Evolutionary conservation across 2,888 invertebrate species (phyloP), one percentile per base, ranked within the genome.

Genomic region (Rhagophthalmus giganteus): DNA sequence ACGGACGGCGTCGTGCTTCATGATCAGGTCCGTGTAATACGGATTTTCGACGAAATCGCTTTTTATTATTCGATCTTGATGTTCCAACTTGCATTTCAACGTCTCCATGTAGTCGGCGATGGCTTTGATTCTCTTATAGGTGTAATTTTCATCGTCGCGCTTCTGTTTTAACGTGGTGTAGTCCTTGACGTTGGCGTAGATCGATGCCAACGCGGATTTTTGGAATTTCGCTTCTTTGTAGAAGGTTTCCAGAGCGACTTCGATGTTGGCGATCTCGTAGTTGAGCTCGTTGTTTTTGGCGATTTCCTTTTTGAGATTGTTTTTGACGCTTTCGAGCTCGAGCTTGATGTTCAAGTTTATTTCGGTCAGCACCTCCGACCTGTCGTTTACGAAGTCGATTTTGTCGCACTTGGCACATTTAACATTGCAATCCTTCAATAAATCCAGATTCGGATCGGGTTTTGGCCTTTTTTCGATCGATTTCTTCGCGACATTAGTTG

Each of bases 11-110:
- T 40, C 46, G 4, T 46, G 40, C 12, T 37, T 41, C 12, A 42
- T 42, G 16, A 41, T 41, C 12, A 52, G 27, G 14, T 52, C 52
- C 1, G 46, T 32, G 10, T 20, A 35, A 15, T 52, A 52, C 0
- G 52, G 52, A 42, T 52, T 52, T 15, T 52, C 52, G 2, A 33
- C 12, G 27, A 52, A 52, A 26, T 47, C 47, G 9, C 47, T 40
- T 32, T 46, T 46, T 14, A 52, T 52, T 3, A 52, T 37, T 13
- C 26, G 28, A 15, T 52, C 52, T 33, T 52, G 52, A 20, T 52
- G 41, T 24, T 46, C 35, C 2, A 52, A 32, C 28, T 46, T 52
- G n/a, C 15, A 11, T 37, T 52, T 52, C 5, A 52, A 24, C 2
- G 27, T 39, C 25, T 52, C 52, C 6, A 52, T 32, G 12, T 52